Conservation (phyloP, 2,113 vertebrate species). For the Mohoua ochrocephala region DNA sequence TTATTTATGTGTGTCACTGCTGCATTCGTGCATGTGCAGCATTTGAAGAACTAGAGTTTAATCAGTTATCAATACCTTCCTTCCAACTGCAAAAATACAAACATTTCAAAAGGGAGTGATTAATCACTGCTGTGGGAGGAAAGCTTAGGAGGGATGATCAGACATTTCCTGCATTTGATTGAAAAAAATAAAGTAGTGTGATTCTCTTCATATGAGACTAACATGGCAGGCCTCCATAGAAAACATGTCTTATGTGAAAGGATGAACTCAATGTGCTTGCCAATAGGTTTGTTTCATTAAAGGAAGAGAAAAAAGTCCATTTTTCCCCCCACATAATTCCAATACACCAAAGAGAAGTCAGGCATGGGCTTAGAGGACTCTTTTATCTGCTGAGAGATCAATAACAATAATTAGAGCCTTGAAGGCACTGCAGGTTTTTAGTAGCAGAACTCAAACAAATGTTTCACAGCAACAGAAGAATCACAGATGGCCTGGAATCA, state of each 20-base stretch:
- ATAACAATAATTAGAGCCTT: neutral
- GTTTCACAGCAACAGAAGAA: neutral
- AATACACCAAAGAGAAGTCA: neutral
- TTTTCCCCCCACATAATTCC: neutral
- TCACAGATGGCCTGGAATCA: neutral
- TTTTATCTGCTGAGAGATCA: neutral
- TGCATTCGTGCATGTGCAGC: neutral
- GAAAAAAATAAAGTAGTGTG: neutral
- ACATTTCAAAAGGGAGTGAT: neutral
- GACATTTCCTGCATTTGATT: neutral
- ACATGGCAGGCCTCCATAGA: neutral
- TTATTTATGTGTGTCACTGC: neutral
- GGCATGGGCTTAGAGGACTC: neutral
- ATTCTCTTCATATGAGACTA: constrained; percentile 14
- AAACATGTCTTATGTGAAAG: neutral
- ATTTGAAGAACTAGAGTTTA: neutral
- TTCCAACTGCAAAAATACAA: neutral
- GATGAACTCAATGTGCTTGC: neutral
- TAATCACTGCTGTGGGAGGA: constrained; percentile 7
- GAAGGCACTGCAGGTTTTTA: neutral
- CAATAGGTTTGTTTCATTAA: neutral
- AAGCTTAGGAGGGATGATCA: neutral
- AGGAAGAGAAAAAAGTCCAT: neutral
- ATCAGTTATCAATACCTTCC: neutral
- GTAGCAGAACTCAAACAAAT: neutral